Evolutionary conservation across 2,797 vertebrate species (phyloP), one percentile per base, ranked within the genome.

Genomic region (Steatocranus sp.): DNA sequence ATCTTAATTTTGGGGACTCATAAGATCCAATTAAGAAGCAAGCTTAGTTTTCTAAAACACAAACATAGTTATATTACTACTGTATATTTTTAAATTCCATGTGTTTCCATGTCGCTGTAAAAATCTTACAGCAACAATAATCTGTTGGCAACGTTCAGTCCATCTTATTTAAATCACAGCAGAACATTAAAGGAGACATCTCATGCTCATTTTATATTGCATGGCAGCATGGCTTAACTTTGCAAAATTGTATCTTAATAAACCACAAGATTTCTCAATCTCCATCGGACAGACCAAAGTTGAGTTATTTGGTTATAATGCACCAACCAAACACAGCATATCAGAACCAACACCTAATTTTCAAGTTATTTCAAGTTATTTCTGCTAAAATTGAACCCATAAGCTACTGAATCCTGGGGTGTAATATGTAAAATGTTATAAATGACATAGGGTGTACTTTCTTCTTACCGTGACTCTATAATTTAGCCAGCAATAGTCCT

Each of bases 181-280:
- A 36, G 4, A 61, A 61, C 58, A 61, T 61, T 20, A 61, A 61
- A 61, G 11, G 11, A 61, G 32, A 61, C 58, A 61, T 5, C 58
- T 61, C 32, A 20, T 61, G 58, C 11, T 61, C 32, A 36, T 36
- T 61, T 61, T 8, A 6, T 5, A 61, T 61, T 61, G 0, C 11
- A 5, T 5, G 38, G 63, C 20, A 68, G 5, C 20, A 68, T 17
- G 63, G 12, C 3, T 15, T 68, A 41, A 41, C 36, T 68, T 41
- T 23, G 3, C 20, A 68, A 43, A 68, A 41, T 2, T 0, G 8
- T 6, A 25, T 11, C 36, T 0, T n/a, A 41, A 23, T 0, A 43
- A 68, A 43, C 14, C 36, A 27, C 15, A 27, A 27, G 63, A 2
- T 11, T 70, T 11, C 38, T 3, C 38, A 43, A 25, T 43, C 1